These are phyloP conservation scores for Lagopus leucura DNA, from an alignment of 2,113 vertebrate genomes.

Conservation along the genomic window DNA sequence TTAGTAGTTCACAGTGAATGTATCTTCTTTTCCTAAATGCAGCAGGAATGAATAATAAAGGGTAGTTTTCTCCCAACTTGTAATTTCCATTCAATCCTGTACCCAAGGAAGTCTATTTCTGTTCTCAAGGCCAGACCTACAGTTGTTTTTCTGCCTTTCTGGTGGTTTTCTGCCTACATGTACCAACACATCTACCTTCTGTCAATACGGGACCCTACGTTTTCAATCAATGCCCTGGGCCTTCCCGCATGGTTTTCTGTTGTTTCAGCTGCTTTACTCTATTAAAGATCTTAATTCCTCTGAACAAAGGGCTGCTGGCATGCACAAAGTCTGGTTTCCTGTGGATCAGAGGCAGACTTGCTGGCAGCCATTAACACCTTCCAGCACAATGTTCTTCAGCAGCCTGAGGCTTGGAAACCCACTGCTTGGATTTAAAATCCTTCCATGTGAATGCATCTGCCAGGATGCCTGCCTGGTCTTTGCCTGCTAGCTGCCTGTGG, in stretches of 20 bases:
- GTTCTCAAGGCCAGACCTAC: not conserved
- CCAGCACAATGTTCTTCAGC: not conserved
- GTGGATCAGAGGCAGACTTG: not conserved
- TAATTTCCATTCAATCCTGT: not conserved
- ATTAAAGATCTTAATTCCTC: constrained; percentile 53
- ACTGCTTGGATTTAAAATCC: not conserved
- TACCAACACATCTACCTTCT: constrained; percentile 26
- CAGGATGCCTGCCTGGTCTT: not conserved
- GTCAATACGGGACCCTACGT: not conserved
- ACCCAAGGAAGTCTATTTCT: constrained; percentile 6
- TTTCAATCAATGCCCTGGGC: constrained; percentile 60
- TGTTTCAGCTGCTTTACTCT: constrained; percentile 44
- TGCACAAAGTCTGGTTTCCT: constrained; percentile 10
- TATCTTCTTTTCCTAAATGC: not conserved
- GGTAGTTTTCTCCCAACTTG: not conserved
- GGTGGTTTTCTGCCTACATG: constrained; percentile 6
- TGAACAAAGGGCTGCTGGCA: not conserved
- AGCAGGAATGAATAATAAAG: not conserved
- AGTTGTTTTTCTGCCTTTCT: constrained; percentile 46
- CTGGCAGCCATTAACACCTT: constrained; percentile 51
- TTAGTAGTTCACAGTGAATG: not conserved
- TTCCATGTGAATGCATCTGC: constrained; percentile 42
- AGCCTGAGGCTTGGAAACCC: constrained; percentile 3
- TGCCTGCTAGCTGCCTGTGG: not conserved
- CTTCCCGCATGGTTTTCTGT: constrained; percentile 22